These are phyloP conservation scores for Patella vulgata DNA, from an alignment of 1,140 invertebrate species.

Conservation along the genomic window DNA sequence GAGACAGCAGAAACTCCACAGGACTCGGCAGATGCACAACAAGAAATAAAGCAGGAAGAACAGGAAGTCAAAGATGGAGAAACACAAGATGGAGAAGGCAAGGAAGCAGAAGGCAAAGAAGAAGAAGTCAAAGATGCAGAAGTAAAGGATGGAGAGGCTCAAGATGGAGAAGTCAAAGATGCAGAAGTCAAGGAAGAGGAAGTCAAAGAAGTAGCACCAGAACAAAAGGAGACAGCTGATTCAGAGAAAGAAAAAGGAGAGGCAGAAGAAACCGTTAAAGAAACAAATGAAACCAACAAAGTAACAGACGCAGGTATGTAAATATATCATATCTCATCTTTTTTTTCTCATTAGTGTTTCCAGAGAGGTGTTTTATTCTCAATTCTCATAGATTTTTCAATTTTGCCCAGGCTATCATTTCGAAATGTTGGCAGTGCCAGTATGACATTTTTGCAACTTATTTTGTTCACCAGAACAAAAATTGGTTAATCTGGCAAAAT, in stretches of 20 bases:
- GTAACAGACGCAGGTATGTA: conserved; percentile 1
- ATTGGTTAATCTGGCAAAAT: too few species aligned
- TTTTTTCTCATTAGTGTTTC: too few species aligned
- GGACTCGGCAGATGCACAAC: background rate
- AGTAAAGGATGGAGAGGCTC: background rate
- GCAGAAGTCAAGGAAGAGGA: background rate
- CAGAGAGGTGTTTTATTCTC: too few species aligned
- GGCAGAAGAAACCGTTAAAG: background rate
- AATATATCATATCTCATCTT: too few species aligned
- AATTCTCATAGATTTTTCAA: too few species aligned
- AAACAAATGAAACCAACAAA: conserved; percentile 15
- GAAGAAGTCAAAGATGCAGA: conserved; percentile 26
- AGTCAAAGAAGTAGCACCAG: conserved; percentile 10
- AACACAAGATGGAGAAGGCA: conserved; percentile 35
- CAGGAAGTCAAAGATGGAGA: conserved; percentile 6
- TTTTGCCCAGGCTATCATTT: too few species aligned
- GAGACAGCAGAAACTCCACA: background rate
- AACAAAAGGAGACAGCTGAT: conserved; percentile 13
- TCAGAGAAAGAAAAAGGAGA: conserved; percentile 13
- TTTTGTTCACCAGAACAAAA: too few species aligned
- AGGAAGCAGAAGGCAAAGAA: conserved; percentile 7
- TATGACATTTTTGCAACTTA: too few species aligned
- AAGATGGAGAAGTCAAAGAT: background rate
- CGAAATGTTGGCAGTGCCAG: too few species aligned
- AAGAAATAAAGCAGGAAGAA: conserved; percentile 1